A percentile compares a stretch with the other conserved stretches of the same genome.
Conservation (phyloP, 1,140 invertebrate species). For the Eupeodes corollae region DNA sequence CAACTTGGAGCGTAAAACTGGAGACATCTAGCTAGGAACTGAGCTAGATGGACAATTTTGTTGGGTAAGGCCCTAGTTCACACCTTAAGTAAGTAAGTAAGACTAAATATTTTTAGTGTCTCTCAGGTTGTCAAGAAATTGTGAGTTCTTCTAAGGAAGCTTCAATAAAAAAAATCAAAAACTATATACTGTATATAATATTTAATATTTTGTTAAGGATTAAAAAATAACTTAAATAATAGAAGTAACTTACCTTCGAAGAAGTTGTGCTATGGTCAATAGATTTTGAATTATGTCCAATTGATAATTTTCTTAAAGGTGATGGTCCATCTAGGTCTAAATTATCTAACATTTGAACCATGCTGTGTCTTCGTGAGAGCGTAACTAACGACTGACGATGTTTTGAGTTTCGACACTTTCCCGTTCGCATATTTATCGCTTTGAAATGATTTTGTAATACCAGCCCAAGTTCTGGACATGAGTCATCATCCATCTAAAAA, state of each 20-base stretch:
- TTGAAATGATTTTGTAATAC: conserved; percentile 81
- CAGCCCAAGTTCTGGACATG: conserved; percentile 68
- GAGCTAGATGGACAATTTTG: too few relatives aligned
- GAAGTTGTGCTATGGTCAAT: conserved; percentile 26
- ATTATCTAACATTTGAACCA: conserved; percentile 62
- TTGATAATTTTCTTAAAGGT: conserved; percentile 43
- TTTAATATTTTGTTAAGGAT: not conserved
- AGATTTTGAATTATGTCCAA: conserved; percentile 26
- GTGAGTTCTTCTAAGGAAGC: not conserved
- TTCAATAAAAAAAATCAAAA: not conserved
- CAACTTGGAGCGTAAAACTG: too few relatives aligned
- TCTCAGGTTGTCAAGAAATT: too few relatives aligned
- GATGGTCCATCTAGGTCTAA: conserved; percentile 55
- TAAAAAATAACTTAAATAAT: not conserved
- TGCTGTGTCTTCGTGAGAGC: conserved; percentile 59
- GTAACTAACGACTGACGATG: conserved; percentile 75
- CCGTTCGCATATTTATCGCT: conserved; percentile 64
- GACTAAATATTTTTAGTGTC: too few relatives aligned
- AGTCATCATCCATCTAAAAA: conserved; percentile 62
- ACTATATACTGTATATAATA: not conserved
- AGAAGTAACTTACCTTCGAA: conserved; percentile 18
- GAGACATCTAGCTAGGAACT: too few relatives aligned
- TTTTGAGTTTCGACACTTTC: conserved; percentile 58
- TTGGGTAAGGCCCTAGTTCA: too few relatives aligned
- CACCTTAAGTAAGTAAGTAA: too few relatives aligned